These are phyloP conservation scores for Halocaridina rubra DNA, from an alignment of 2,888 invertebrate genomes.

Conservation along the genomic window DNA sequence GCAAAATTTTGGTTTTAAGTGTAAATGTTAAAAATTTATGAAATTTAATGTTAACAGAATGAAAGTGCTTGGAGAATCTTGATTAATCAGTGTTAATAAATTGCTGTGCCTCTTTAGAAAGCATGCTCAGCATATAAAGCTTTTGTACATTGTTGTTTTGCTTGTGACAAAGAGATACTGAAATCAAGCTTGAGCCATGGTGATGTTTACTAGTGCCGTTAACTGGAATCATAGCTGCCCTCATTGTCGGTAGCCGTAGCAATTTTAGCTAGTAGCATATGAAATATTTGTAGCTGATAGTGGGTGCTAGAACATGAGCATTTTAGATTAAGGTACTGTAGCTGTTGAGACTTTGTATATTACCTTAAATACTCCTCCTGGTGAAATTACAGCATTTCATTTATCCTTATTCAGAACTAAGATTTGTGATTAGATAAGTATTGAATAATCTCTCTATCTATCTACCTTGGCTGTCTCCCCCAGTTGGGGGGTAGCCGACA, in stretches of 20 bases:
- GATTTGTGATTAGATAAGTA: not conserved
- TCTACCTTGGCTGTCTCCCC: no score
- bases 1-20: not conserved
- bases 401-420: not conserved
- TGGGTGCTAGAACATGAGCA: conserved; percentile 44
- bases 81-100: not conserved
- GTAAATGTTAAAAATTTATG: not conserved
- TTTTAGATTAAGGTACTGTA: not conserved
- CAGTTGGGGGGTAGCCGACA: no score
- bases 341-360: not conserved
- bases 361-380: conserved; percentile 22
- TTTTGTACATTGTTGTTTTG: not conserved
- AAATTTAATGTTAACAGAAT: not conserved
- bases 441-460: not conserved
- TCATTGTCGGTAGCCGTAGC: conserved; percentile 1
- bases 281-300: conserved; percentile 23
- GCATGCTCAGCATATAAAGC: not conserved
- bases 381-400: not conserved
- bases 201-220: not conserved
- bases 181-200: no score
- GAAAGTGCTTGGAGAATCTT: not conserved
- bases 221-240: not conserved
- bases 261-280: not conserved
- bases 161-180: no score
- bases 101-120: not conserved